Conservation (phyloP, 2,888 invertebrate species). For the Deilephila porcellus region DNA sequence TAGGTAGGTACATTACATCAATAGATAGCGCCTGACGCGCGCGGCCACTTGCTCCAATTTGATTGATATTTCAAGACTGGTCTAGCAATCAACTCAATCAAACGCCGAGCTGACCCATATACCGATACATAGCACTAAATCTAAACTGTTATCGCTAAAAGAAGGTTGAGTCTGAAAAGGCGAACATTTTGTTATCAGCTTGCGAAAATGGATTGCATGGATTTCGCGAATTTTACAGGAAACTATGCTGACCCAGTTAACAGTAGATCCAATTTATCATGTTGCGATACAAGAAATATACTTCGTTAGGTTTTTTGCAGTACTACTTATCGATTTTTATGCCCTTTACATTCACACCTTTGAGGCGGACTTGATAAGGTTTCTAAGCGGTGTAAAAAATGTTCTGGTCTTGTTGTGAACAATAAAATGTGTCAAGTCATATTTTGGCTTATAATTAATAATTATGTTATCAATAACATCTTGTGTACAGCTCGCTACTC, state of each 20-base stretch:
- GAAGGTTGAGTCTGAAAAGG: conserved; percentile 36
- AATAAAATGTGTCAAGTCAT: neutral
- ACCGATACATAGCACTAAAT: conserved; percentile 16
- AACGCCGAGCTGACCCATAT: conserved; percentile 44
- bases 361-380: conserved; percentile 1
- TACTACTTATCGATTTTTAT: neutral
- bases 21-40: neutral
- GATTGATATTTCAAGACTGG: conserved; percentile 41
- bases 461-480: conserved; percentile 1
- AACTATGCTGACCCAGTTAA: conserved; percentile 30
- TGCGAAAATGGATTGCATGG: conserved; percentile 62
- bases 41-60: conserved; percentile 40
- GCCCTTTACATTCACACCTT: neutral
- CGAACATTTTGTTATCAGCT: conserved; percentile 46
- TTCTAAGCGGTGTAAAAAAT: neutral
- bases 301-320: neutral
- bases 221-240: conserved; percentile 59
- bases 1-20: neutral
- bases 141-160: conserved; percentile 32
- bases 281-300: neutral
- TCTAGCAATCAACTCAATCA: conserved; percentile 45
- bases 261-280: conserved; percentile 38
- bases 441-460: neutral
- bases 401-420: neutral
- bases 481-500: conserved; percentile 30